These are phyloP conservation scores for Ornithoptera priamus DNA, from an alignment of 2,888 invertebrate species.

Conservation along the genomic window DNA sequence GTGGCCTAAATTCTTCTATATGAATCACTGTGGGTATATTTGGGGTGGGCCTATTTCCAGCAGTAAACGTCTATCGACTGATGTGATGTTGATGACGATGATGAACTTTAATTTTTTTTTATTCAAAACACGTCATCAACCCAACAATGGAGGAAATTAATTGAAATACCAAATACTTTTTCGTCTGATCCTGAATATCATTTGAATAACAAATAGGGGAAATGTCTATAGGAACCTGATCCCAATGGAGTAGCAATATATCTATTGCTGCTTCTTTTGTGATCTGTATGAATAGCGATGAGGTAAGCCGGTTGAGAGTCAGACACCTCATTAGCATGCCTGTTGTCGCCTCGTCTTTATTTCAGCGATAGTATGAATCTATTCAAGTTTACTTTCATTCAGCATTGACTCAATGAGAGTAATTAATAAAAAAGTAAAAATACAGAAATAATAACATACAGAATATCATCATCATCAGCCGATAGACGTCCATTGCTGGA, in stretches of 20 bases:
- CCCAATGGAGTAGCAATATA: neutral
- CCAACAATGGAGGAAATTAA: neutral
- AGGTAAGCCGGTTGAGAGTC: constrained; percentile 5
- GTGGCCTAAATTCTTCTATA: no score
- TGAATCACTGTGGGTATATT: no score
- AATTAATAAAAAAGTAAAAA: neutral
- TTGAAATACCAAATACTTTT: neutral
- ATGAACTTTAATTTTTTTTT: no score
- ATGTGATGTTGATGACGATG: no score
- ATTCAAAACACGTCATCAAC: neutral
- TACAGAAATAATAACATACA: no score
- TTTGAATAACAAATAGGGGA: constrained; percentile 4
- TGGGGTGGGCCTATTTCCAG: no score
- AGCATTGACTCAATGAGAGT: neutral
- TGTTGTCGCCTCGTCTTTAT: neutral
- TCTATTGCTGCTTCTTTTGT: constrained; percentile 8
- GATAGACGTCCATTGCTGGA: no score
- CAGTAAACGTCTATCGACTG: no score
- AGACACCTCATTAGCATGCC: constrained; percentile 10
- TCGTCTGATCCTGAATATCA: neutral
- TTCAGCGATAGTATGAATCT: neutral
- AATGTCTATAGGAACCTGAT: neutral
- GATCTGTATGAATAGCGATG: constrained; percentile 10
- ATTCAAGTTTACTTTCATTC: neutral
- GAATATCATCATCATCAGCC: no score